These are phyloP conservation scores for Mayetiola destructor DNA, from an alignment of 2,888 invertebrate species.

Conservation along the genomic window DNA sequence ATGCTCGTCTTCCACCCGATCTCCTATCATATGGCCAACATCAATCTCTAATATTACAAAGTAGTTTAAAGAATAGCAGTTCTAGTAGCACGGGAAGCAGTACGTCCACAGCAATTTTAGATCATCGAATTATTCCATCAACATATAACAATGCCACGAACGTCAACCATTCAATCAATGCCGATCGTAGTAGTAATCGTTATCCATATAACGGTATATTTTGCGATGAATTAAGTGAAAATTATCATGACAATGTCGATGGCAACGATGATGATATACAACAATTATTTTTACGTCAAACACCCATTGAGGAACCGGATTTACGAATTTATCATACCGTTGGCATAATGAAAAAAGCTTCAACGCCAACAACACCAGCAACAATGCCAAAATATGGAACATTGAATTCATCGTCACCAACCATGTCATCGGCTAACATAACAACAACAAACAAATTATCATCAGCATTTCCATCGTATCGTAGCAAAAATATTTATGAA, in stretches of 20 bases:
- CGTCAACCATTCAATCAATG: background rate
- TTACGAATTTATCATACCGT: constrained; percentile 9
- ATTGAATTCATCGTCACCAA: constrained; percentile 4
- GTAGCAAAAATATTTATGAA: constrained; percentile 1
- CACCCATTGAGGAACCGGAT: constrained; percentile 3
- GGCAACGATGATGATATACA: background rate
- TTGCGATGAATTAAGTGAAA: background rate
- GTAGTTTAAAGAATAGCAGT: constrained; percentile 8
- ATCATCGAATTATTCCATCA: constrained; percentile 12
- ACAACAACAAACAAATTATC: background rate
- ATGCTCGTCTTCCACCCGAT: constrained; percentile 16
- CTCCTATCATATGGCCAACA: constrained; percentile 14
- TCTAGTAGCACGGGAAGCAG: constrained; percentile 8
- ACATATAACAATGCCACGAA: constrained; percentile 6
- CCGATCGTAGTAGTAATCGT: background rate
- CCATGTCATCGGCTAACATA: background rate
- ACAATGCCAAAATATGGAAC: background rate
- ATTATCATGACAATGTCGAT: background rate
- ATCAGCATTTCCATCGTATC: background rate
- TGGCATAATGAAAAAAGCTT: background rate
- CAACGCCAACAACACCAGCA: background rate
- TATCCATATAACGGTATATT: background rate
- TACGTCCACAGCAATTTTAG: constrained; percentile 13
- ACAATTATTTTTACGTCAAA: constrained; percentile 1
- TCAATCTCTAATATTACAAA: background rate